These are phyloP conservation scores for Cepaea nemoralis DNA, from an alignment of 1,140 invertebrate species.

Conservation along the genomic window DNA sequence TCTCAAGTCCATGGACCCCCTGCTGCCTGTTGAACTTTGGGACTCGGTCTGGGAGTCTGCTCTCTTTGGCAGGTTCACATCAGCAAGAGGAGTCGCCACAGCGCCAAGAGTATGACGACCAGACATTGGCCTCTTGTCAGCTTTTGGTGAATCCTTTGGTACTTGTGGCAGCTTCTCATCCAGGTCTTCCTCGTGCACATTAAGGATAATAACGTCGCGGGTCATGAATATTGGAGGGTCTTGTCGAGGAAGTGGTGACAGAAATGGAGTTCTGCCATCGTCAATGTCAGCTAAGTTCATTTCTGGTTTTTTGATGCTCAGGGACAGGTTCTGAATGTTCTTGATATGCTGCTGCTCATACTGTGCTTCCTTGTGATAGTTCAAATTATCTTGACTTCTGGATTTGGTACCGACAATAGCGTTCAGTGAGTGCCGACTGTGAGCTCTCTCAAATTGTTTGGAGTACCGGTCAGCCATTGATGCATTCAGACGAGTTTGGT, in stretches of 20 bases:
- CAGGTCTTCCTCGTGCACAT: conserved; percentile 7
- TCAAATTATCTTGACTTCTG: conserved; percentile 48
- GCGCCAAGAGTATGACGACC: neutral
- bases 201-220: conserved; percentile 12
- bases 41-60: neutral
- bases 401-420: conserved; percentile 41
- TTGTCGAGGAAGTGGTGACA: conserved; percentile 27
- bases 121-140: neutral
- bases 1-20: conserved; percentile 6
- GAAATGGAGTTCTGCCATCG: conserved; percentile 21
- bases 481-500: conserved; percentile 82
- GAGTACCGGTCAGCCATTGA: conserved; percentile 85
- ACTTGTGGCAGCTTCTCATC: conserved; percentile 21
- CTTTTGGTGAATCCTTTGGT: conserved; percentile 25
- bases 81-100: conserved; percentile 13
- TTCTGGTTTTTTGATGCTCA: neutral
- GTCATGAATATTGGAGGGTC: conserved; percentile 31
- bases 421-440: conserved; percentile 76
- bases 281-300: neutral
- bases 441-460: conserved; percentile 88
- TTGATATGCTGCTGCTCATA: neutral
- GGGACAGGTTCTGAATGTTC: conserved; percentile 13
- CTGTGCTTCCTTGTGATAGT: neutral
- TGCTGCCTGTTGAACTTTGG: conserved; percentile 20
- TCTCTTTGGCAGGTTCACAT: neutral